Percentiles rank a stretch among this genome's conserved stretches.
Conservation (phyloP, 2,797 vertebrate genomes). For the Catostomus latipinnis region DNA sequence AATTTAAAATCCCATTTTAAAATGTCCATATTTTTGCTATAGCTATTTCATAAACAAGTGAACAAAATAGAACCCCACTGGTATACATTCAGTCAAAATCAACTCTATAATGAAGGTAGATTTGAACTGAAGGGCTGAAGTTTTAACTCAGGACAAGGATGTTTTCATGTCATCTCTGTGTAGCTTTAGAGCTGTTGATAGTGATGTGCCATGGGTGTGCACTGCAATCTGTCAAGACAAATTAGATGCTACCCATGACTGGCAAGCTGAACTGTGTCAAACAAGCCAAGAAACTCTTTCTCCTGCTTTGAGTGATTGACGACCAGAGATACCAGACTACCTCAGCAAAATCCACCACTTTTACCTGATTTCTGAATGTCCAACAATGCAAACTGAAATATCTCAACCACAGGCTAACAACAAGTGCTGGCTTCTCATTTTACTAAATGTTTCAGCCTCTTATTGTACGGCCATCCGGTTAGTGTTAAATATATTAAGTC, state of each 20-base stretch:
- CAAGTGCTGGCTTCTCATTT: slow-evolving; percentile 34
- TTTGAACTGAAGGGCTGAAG: too few relatives aligned
- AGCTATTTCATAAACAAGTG: too few relatives aligned
- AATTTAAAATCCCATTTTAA: too few relatives aligned
- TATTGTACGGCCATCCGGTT: neutral
- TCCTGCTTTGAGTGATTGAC: slow-evolving; percentile 26
- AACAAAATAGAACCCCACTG: too few relatives aligned
- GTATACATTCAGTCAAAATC: too few relatives aligned
- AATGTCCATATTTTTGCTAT: too few relatives aligned
- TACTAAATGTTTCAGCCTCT: slow-evolving; percentile 17
- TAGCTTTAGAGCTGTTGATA: neutral
- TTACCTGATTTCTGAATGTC: slow-evolving; percentile 19
- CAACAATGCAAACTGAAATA: slow-evolving; percentile 26
- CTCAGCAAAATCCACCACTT: slow-evolving; percentile 23
- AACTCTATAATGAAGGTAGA: too few relatives aligned
- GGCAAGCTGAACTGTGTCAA: slow-evolving; percentile 30
- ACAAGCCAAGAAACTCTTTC: slow-evolving; percentile 28
- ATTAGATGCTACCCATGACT: slow-evolving; percentile 15
- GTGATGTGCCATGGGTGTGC: slow-evolving; percentile 9
- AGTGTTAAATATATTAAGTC: too few relatives aligned
- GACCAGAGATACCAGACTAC: neutral
- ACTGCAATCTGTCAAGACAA: slow-evolving; percentile 32
- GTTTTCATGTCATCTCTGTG: neutral
- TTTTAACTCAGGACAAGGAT: too few relatives aligned
- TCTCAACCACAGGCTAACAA: slow-evolving; percentile 28